phyloP scores from a whole-genome alignment of 2,113 vertebrate species.

The Motacilla tschutschensis region DNA sequence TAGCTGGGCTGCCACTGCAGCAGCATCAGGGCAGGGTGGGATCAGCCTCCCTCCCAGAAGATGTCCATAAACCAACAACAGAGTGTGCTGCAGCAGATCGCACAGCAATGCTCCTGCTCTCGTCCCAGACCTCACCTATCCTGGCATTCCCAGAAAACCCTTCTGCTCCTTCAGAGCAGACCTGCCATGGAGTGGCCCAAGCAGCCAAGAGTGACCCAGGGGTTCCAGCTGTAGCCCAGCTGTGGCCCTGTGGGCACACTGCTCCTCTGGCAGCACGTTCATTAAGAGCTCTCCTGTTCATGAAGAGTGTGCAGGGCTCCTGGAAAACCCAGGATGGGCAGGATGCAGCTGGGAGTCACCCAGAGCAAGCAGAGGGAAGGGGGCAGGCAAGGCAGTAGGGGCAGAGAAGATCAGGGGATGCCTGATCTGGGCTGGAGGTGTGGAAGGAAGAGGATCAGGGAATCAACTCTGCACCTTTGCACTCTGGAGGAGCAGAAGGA shows the following conservation, averaged over 20 bases:
- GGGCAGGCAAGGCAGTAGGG: background rate
- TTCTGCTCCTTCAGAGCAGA: background rate
- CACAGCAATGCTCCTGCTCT: background rate
- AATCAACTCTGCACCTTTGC: background rate
- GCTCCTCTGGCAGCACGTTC: accelerated
- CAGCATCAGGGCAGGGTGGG: background rate
- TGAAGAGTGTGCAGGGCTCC: background rate
- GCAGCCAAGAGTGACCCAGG: background rate
- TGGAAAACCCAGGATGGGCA: background rate
- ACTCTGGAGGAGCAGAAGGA: background rate
- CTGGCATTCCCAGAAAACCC: background rate
- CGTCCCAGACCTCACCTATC: background rate
- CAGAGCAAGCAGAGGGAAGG: background rate
- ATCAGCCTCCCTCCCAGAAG: background rate
- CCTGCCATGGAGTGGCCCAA: background rate
- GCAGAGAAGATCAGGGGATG: background rate
- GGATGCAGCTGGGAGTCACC: background rate
- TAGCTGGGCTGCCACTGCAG: background rate
- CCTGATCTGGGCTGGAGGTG: background rate
- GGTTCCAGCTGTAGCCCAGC: background rate
- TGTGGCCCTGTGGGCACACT: background rate
- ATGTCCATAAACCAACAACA: background rate
- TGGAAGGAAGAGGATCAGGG: background rate
- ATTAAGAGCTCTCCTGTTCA: background rate
- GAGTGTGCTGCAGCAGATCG: background rate